Percentiles rank a stretch among this genome's conserved stretches.
Conservation (phyloP, 2,797 vertebrate genomes). For the Enteromius fasciolatus region DNA sequence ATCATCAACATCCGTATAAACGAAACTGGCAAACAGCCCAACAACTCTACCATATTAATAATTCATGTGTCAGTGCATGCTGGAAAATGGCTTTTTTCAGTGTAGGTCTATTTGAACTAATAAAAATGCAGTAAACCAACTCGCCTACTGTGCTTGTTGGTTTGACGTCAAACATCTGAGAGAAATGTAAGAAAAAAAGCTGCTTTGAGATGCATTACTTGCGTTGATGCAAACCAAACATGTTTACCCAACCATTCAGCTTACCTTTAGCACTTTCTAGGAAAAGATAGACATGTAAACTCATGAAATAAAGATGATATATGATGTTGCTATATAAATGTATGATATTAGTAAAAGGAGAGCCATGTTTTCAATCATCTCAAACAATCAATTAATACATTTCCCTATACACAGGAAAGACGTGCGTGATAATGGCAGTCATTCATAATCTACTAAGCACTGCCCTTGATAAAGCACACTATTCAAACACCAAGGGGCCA, state of each 20-base stretch:
- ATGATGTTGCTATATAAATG: neutral
- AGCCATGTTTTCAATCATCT: conserved; percentile 1
- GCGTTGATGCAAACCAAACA: neutral
- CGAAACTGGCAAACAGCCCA: neutral
- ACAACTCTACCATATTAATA: neutral
- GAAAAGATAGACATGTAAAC: neutral
- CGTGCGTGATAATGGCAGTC: neutral
- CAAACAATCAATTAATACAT: neutral
- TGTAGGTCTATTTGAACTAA: neutral
- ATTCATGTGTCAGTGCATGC: conserved; percentile 1
- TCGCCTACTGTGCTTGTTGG: neutral
- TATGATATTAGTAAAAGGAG: neutral
- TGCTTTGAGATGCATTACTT: neutral
- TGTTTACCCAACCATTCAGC: neutral
- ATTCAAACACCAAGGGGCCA: conserved; percentile 28
- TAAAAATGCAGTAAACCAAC: neutral
- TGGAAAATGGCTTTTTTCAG: neutral
- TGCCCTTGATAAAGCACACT: conserved; percentile 22
- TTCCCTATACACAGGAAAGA: neutral
- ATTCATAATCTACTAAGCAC: conserved; percentile 16
- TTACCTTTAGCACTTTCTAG: neutral
- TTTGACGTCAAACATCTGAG: neutral
- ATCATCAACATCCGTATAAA: neutral
- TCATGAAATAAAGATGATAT: neutral
- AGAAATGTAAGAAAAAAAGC: neutral